phyloP scores from a whole-genome alignment of 1,140 invertebrate species.

The Drosophila murphyi region DNA sequence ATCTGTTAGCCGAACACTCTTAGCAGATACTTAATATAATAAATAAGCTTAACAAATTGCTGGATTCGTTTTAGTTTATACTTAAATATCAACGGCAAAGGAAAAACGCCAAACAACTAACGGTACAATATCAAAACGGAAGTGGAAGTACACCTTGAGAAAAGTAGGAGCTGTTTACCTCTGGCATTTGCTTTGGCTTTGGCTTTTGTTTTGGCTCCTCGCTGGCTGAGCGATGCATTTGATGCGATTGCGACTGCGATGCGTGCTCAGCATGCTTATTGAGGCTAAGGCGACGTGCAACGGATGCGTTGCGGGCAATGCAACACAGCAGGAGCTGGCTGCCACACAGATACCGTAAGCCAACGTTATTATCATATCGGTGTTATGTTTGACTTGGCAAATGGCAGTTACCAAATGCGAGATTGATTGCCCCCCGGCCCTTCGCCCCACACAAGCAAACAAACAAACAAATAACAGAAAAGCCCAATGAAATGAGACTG shows the following conservation, averaged over 20 bases:
- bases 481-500: neutral
- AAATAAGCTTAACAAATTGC: too few relatives aligned
- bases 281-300: neutral
- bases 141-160: neutral
- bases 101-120: too few relatives aligned
- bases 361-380: neutral
- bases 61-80: too few relatives aligned
- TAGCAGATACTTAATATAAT: too few relatives aligned
- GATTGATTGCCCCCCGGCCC: neutral
- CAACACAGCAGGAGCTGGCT: neutral
- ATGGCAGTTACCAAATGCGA: slow-evolving; percentile 4
- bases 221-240: neutral
- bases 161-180: neutral
- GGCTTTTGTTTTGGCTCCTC: neutral
- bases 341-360: neutral
- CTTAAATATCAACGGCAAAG: too few relatives aligned
- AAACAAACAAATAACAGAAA: slow-evolving; percentile 2
- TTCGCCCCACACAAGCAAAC: neutral
- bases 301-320: slow-evolving; percentile 1
- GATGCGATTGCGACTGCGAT: neutral
- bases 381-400: slow-evolving; percentile 2
- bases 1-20: too few relatives aligned
- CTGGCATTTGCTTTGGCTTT: too few relatives aligned
- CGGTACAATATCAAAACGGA: neutral
- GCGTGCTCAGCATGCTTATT: neutral